A percentile compares a stretch with the other conserved stretches of the same genome.
phyloP scores from a whole-genome alignment of 2,113 vertebrate species.

The Siphamia tubifer region DNA sequence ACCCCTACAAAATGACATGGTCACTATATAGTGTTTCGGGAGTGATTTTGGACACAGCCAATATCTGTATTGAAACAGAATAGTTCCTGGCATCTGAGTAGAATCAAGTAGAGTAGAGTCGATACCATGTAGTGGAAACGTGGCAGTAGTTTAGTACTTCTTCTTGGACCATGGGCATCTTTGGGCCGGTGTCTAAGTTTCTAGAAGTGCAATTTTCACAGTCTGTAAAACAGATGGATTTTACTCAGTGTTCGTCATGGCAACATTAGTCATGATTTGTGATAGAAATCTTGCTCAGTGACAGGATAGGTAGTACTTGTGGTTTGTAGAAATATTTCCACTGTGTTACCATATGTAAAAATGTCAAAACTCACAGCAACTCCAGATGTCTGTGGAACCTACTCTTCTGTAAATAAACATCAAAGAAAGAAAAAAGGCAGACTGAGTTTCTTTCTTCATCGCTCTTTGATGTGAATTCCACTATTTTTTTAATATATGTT shows the following conservation, averaged over 20 bases:
- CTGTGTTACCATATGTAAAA: conserved; percentile 62
- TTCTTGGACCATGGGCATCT: conserved; percentile 15
- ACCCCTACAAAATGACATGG: too few relatives aligned
- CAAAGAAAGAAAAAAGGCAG: conserved; percentile 33
- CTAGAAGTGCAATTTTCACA: conserved; percentile 58
- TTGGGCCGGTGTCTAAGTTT: conserved; percentile 36
- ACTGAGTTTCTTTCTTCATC: neutral
- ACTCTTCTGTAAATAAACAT: conserved; percentile 78
- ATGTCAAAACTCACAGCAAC: conserved; percentile 56
- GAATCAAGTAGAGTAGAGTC: too few relatives aligned
- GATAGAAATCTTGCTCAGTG: conserved; percentile 33
- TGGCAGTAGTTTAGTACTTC: conserved; percentile 24
- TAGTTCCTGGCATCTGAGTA: too few relatives aligned
- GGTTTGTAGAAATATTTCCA: conserved; percentile 59
- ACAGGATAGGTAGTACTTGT: conserved; percentile 43
- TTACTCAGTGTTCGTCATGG: conserved; percentile 38
- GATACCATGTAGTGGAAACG: too few relatives aligned
- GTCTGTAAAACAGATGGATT: conserved; percentile 34
- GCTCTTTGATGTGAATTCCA: neutral
- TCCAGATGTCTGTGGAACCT: conserved; percentile 57
- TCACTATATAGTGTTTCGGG: too few relatives aligned
- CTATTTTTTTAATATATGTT: neutral
- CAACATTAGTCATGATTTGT: conserved; percentile 1
- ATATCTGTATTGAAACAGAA: too few relatives aligned
- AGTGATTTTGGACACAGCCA: too few relatives aligned